Percentiles rank a stretch among this genome's conserved stretches.
phyloP scores from a whole-genome alignment of 2,797 vertebrate species.

The Cirrhinus molitorella region DNA sequence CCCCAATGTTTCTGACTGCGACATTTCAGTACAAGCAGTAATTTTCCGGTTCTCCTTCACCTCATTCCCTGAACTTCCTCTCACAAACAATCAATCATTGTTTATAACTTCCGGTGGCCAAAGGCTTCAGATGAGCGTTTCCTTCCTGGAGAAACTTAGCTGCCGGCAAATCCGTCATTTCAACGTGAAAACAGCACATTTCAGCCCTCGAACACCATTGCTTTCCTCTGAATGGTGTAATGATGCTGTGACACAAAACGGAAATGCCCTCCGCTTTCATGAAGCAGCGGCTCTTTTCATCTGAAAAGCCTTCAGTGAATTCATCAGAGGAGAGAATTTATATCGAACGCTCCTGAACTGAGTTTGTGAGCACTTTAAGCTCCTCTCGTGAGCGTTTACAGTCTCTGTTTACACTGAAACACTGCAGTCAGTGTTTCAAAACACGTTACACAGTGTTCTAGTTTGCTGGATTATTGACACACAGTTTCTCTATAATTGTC shows the following conservation, averaged over 20 bases:
- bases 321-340: background rate
- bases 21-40: background rate
- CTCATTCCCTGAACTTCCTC: slow-evolving; percentile 31
- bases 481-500: background rate
- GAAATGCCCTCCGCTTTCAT: background rate
- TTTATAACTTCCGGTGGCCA: slow-evolving; percentile 24
- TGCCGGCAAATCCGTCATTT: background rate
- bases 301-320: background rate
- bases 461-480: background rate
- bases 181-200: background rate
- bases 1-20: background rate
- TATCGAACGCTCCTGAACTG: no score
- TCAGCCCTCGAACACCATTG: background rate
- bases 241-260: background rate
- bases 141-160: slow-evolving; percentile 26
- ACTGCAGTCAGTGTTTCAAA: background rate
- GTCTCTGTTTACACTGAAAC: background rate
- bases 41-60: slow-evolving; percentile 1
- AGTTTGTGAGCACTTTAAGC: background rate
- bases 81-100: slow-evolving; percentile 43
- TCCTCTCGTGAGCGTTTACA: background rate
- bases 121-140: slow-evolving; percentile 11
- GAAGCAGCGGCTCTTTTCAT: background rate
- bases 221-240: background rate
- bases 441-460: background rate